Evolutionary conservation across 2,113 vertebrate species (phyloP).

Genomic region (Petrocephalus microphthalmus): DNA sequence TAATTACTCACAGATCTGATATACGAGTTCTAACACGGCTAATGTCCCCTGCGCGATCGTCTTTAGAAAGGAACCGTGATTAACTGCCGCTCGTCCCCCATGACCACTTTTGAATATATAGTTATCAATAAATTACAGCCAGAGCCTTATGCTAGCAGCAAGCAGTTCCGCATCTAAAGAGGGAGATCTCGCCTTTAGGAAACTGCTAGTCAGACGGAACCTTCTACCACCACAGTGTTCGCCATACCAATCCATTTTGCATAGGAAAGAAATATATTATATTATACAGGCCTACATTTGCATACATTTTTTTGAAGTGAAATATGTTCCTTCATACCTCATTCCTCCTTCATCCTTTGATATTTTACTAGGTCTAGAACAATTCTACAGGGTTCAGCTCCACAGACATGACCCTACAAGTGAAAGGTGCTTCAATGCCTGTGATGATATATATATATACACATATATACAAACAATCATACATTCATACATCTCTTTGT

Average conservation of each 20-base stretch:
- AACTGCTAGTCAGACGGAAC: neutral
- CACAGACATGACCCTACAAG: neutral
- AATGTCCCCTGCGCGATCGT: neutral
- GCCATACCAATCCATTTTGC: neutral
- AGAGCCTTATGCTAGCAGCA: neutral
- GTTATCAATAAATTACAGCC: constrained; percentile 4
- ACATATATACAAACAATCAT: too few species aligned
- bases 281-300: neutral
- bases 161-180: neutral
- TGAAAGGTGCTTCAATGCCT: neutral
- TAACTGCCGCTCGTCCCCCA: neutral
- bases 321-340: neutral
- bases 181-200: neutral
- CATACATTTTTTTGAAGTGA: neutral
- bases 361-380: neutral
- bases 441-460: too few species aligned
- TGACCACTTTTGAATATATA: constrained; percentile 4
- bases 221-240: neutral
- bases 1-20: neutral
- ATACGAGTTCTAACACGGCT: neutral
- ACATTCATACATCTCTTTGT: too few species aligned
- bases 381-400: neutral
- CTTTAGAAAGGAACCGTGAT: neutral
- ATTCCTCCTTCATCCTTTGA: neutral
- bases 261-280: neutral